Percentiles rank a stretch among this genome's conserved stretches.
Evolutionary conservation across 1,140 invertebrate genomes (phyloP).

Genomic region (Nasonia giraulti): DNA sequence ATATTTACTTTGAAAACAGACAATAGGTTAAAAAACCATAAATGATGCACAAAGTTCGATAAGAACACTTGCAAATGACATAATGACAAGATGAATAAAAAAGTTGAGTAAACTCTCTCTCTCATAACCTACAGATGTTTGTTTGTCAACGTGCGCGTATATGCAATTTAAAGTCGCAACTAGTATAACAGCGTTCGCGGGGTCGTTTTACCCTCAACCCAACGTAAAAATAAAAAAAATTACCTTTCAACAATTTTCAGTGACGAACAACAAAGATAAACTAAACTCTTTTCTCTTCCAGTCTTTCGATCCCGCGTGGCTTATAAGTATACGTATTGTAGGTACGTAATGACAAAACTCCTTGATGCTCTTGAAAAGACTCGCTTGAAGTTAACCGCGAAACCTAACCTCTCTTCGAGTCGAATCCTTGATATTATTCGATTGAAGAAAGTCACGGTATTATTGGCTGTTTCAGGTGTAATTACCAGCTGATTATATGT

Average conservation of each 20-base stretch:
- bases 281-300: neutral
- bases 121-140: conserved; percentile 32
- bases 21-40: neutral
- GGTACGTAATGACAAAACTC: too few relatives aligned
- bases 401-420: too few relatives aligned
- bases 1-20: too few relatives aligned
- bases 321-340: neutral
- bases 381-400: too few relatives aligned
- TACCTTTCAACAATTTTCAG: conserved; percentile 15
- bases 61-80: neutral
- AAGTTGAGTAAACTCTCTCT: neutral
- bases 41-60: neutral
- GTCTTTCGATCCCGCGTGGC: neutral
- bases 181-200: neutral
- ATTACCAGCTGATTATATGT: conserved; percentile 34
- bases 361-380: too few relatives aligned
- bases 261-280: neutral
- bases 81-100: neutral
- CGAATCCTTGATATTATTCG: neutral
- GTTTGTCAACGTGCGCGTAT: neutral
- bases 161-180: too few relatives aligned
- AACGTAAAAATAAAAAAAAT: neutral
- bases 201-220: neutral
- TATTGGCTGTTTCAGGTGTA: conserved; percentile 7
- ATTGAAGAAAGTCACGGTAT: too few relatives aligned